Evolutionary conservation across 2,888 invertebrate genomes (phyloP).

Genomic region (Hololepta plana): DNA sequence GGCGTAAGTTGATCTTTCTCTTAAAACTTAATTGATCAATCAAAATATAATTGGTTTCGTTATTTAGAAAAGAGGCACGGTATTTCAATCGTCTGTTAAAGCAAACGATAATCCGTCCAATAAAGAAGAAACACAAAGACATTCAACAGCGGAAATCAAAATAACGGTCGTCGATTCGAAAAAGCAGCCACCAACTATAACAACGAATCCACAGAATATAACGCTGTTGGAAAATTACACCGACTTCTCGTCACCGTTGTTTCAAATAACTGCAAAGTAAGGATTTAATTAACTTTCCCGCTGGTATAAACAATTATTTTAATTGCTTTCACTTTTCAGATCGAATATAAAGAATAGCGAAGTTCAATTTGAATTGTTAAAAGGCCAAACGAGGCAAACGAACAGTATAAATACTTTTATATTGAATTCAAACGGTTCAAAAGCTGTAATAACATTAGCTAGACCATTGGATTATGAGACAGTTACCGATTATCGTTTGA

Average conservation of each 20-base stretch:
- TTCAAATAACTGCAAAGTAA: conserved; percentile 50
- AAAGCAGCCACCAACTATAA: conserved; percentile 66
- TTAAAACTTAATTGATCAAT: neutral
- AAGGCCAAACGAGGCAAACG: conserved; percentile 71
- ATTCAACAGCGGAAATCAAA: conserved; percentile 57
- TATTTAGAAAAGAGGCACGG: conserved; percentile 38
- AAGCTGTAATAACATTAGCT: conserved; percentile 57
- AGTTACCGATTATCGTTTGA: conserved; percentile 66
- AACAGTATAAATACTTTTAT: conserved; percentile 66
- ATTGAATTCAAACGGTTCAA: conserved; percentile 38
- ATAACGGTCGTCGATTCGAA: conserved; percentile 77
- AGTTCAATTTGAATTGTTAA: conserved; percentile 61
- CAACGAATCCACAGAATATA: conserved; percentile 37
- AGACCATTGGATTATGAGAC: conserved; percentile 69
- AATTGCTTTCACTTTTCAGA: conserved; percentile 23
- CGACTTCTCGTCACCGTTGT: conserved; percentile 53
- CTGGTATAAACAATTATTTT: neutral
- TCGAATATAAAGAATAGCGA: conserved; percentile 63
- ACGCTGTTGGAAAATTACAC: conserved; percentile 57
- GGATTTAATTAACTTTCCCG: no score
- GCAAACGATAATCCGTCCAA: conserved; percentile 63
- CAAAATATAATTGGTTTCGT: conserved; percentile 9
- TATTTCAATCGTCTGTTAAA: conserved; percentile 51
- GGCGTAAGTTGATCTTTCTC: conserved; percentile 14
- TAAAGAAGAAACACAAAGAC: conserved; percentile 43